Evolutionary conservation across 1,140 invertebrate species (phyloP), one percentile per base, ranked within the genome.

Genomic region (Uloborus diversus): DNA sequence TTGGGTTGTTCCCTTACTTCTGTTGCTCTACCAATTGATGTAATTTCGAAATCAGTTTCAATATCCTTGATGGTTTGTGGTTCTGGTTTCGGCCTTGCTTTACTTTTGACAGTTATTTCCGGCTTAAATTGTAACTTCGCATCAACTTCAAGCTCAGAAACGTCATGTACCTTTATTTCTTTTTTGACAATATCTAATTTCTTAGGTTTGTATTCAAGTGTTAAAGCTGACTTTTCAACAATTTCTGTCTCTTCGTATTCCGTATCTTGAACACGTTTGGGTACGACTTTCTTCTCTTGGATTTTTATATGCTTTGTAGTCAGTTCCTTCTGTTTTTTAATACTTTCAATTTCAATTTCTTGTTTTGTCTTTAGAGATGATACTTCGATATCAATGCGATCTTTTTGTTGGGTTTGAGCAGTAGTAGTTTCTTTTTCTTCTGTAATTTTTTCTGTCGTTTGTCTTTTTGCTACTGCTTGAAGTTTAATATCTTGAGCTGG

Each of bases 101-200:
- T 65, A 49, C 66, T 81, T 47, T 25, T 81, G 11, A 70, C 17
- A 20, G 73, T 81, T 30, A 81, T 65, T 66, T 81, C 80, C n/a
- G 79, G 79, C 53, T 80, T 80, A 33, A 70, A 71, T 25, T 42
- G 23, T 1, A 27, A 37, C 30, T 56, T 56, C 17, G 66, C 49
- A 7, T 20, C 9, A 37, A 42, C 25, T 32, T 76, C 42, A 14
- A 78, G 49, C 33, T 64, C 49, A 4, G 32, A 11, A 57, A 79
- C 37, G 11, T 59, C 35, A 9, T 51, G 32, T 51, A 53, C 53
- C 23, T 81, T 33, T 14, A 71, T 53, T 65, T 80, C 53, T 42
- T 65, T 69, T 28, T 79, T 33, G 4, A 65, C 20, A 13, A 25
- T 33, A 13, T 59, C 56, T 4, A 37, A 25, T 49, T 79, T 79